phyloP scores from a whole-genome alignment of 2,113 vertebrate species.

The Tapirus terrestris region DNA sequence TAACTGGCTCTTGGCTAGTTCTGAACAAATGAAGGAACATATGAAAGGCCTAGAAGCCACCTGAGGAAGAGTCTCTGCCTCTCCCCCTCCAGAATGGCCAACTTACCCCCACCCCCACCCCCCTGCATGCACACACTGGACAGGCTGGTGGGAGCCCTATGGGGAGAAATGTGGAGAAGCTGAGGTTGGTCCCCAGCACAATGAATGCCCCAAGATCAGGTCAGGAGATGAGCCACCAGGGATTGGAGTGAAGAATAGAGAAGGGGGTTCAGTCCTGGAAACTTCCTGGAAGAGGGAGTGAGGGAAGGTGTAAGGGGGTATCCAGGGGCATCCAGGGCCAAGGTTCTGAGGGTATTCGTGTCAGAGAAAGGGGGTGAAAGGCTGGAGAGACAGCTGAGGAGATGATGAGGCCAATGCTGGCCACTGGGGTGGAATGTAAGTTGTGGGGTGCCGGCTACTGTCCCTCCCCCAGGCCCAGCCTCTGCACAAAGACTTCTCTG shows the following conservation, averaged over 20 bases:
- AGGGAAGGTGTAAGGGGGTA: too few species aligned
- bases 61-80: neutral
- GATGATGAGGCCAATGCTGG: neutral
- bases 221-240: neutral
- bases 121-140: neutral
- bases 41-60: neutral
- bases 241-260: neutral
- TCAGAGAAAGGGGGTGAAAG: neutral
- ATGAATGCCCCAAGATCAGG: neutral
- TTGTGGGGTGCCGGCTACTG: rapidly evolving
- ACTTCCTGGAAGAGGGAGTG: neutral
- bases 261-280: neutral
- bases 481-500: slow-evolving; percentile 69
- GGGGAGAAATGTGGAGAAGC: neutral
- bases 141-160: neutral
- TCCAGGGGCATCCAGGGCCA: neutral
- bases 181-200: neutral
- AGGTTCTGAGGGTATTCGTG: neutral
- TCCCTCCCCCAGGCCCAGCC: neutral
- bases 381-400: neutral
- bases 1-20: neutral
- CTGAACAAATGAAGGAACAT: neutral
- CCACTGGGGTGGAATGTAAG: neutral
- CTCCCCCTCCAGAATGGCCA: neutral
- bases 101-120: rapidly evolving